Base-by-base conservation (phyloP, 1,140 invertebrate species). In the Drosophila eugracilis region DNA sequence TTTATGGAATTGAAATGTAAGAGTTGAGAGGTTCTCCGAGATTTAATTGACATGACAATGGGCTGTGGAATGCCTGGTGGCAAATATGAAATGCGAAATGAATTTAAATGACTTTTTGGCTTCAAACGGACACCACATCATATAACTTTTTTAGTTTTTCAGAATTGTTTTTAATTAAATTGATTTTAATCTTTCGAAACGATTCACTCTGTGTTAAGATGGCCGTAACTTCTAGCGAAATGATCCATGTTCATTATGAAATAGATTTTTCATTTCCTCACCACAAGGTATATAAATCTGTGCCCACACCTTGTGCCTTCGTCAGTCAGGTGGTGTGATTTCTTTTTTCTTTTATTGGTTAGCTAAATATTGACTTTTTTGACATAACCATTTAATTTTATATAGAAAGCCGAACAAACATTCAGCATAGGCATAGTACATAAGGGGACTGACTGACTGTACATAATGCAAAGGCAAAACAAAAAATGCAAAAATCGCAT, bases 311-410 rank as follows among this genome's bases (percentile, higher is more conserved):
- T 41, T 17, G 15, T 15, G 42, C 36, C 26, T 41, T 17, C 17
- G 21, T 5, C 59, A 24, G 14, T 49, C 15, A 48, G 60, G 44
- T 28, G 42, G 28, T 42, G 28, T 28, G 49, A 44, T 55, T 49
- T 22, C 26, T 49, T 79, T 59, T 32, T 66, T 34, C 32, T 45
- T 47, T 62, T 58, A 54, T 57, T 79, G 53, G 80, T 66, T 75
- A 79, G 65, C 80, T 79, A 84, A 84, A 84, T 79, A 85, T 58
- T 75, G 83, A 55, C 58, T 67, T 84, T 52, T 60, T 28, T 65
- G 49, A 69, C 50, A 34, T 17, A 17, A 21, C 30, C 42, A 41
- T 70, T 70, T 70, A 45, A 75, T 50, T 50, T 57, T 58, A 58
- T 75, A 54, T 49, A 54, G 36, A 28, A 37, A 9, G 45, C 63